phyloP scores from a whole-genome alignment of 2,113 vertebrate genomes.

The Triplophysa tibetana region DNA sequence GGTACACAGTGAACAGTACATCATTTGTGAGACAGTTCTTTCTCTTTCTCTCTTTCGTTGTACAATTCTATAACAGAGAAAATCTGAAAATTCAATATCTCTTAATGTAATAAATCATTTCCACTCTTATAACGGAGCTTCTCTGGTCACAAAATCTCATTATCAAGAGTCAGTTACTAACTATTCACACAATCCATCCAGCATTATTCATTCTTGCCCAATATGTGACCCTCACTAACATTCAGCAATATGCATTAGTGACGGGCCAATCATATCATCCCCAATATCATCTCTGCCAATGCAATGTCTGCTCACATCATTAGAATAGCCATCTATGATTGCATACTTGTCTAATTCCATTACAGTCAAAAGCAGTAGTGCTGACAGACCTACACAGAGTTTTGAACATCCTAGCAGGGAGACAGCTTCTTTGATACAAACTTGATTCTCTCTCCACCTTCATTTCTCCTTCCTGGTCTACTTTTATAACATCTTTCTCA shows the following conservation, averaged over 20 bases:
- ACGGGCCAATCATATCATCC: constrained; percentile 27
- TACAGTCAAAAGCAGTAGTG: constrained; percentile 22
- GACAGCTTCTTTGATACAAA: constrained; percentile 1
- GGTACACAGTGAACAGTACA: too few relatives aligned
- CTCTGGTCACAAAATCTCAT: constrained; percentile 20
- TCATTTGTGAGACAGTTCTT: too few relatives aligned
- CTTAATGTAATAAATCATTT: neutral
- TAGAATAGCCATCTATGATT: constrained; percentile 26
- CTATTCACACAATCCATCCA: neutral
- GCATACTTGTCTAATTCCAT: constrained; percentile 26
- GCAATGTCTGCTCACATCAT: constrained; percentile 38
- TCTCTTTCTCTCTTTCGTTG: neutral
- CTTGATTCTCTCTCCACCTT: neutral
- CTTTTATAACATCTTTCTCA: neutral
- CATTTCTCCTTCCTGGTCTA: neutral
- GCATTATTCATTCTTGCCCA: constrained; percentile 4
- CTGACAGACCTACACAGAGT: neutral
- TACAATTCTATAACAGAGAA: neutral
- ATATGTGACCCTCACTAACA: neutral
- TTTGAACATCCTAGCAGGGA: neutral
- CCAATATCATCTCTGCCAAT: constrained; percentile 23
- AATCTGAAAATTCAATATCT: neutral
- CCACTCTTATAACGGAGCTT: constrained; percentile 7
- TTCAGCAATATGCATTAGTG: neutral
- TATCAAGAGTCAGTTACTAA: neutral